phyloP scores from a whole-genome alignment of 2,113 vertebrate species.

The Hippocampus guttulatus region DNA sequence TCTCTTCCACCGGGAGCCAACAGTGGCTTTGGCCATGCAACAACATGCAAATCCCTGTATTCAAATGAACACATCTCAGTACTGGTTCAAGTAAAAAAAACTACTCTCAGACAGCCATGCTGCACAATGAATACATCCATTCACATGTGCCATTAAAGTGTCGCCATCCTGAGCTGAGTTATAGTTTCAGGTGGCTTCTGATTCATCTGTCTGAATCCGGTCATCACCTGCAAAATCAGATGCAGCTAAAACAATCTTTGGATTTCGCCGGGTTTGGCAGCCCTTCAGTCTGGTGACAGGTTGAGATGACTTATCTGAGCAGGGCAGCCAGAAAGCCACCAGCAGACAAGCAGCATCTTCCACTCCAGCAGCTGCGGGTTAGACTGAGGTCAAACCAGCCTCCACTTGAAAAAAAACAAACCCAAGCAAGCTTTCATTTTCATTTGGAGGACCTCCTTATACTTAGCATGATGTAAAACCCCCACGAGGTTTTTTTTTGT shows the following conservation, averaged over 20 bases:
- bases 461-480: background rate
- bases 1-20: constrained; percentile 63
- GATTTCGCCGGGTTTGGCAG: constrained; percentile 25
- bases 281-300: constrained; percentile 29
- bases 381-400: background rate
- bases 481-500: background rate
- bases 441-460: background rate
- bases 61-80: constrained; percentile 65
- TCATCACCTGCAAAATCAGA: constrained; percentile 1
- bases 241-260: background rate
- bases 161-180: constrained; percentile 22
- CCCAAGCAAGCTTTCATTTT: background rate
- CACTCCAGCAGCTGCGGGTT: constrained; percentile 16
- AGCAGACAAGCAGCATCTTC: constrained; percentile 48
- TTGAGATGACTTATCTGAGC: constrained; percentile 36
- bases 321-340: constrained; percentile 47
- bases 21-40: constrained; percentile 68
- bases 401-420: background rate
- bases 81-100: constrained; percentile 42
- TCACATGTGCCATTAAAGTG: constrained; percentile 33
- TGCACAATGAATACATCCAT: constrained; percentile 28
- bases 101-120: background rate
- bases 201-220: constrained; percentile 18
- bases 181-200: constrained; percentile 22
- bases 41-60: constrained; percentile 76